Evolutionary conservation across 2,888 invertebrate genomes (phyloP).

Genomic region (Drosophila villosipedis): DNA sequence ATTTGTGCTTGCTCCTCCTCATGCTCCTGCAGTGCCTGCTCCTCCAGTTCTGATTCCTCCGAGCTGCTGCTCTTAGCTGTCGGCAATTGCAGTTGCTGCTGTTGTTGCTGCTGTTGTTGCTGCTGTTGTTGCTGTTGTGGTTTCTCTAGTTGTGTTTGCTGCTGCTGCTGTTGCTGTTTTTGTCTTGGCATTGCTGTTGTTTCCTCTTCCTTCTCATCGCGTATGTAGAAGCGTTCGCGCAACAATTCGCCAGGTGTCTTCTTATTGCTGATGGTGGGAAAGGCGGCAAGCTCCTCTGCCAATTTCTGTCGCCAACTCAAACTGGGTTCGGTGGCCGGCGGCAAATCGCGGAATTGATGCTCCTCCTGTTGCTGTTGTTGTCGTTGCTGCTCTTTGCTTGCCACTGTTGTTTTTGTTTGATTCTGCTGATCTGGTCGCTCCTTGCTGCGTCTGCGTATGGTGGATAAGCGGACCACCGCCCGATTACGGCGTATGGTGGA

Average conservation of each 20-base stretch:
- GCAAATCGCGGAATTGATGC: slow-evolving; percentile 65
- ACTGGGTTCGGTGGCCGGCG: slow-evolving; percentile 85
- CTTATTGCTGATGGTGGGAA: slow-evolving; percentile 83
- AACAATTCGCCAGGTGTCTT: slow-evolving; percentile 91
- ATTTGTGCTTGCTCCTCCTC: slow-evolving; percentile 55
- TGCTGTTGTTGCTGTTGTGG: neutral
- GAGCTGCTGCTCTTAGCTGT: slow-evolving; percentile 22
- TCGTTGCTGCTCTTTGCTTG: slow-evolving; percentile 1
- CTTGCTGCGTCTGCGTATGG: slow-evolving; percentile 86
- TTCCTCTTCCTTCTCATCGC: slow-evolving; percentile 85
- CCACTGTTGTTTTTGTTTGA: slow-evolving; percentile 5
- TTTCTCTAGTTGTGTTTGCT: slow-evolving; percentile 1
- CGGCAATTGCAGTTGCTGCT: slow-evolving; percentile 1
- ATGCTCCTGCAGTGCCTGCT: slow-evolving; percentile 38
- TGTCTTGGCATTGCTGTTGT: slow-evolving; percentile 6
- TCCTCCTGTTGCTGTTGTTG: slow-evolving; percentile 27
- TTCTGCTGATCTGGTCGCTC: slow-evolving; percentile 48
- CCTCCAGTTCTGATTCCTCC: slow-evolving; percentile 48
- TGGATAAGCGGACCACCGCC: slow-evolving; percentile 91
- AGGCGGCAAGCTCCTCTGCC: slow-evolving; percentile 86
- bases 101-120: slow-evolving; percentile 1
- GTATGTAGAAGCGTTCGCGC: slow-evolving; percentile 88
- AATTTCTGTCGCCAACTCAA: slow-evolving; percentile 88
- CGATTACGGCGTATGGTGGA: slow-evolving; percentile 90
- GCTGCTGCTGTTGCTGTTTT: slow-evolving; percentile 1